Evolutionary conservation across 2,797 vertebrate genomes (phyloP), one percentile per base, ranked within the genome.

Genomic region (Melanotaenia boesemani): DNA sequence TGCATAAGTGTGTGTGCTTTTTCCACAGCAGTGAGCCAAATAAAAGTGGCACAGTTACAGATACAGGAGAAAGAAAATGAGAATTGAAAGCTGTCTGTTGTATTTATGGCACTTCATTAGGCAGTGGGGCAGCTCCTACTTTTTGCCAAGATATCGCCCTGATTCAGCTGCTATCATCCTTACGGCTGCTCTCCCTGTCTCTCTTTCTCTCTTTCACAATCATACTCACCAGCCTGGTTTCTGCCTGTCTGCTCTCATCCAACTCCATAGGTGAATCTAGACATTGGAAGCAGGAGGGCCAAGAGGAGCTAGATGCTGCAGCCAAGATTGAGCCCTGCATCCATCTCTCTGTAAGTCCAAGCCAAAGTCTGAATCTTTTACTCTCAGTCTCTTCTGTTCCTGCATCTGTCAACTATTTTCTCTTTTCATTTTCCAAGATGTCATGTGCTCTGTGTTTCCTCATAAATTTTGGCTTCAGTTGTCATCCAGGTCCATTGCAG

Each of bases 151-250:
- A 2, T 72, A 82, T 80, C 79, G 76, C 46, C 77, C 79, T 84
- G 86, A 90, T 84, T 86, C 81, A 87, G 86, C 88, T 81, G 55
- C 74, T 68, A 46, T 63, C 7, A 20, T 64, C 52, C 54, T 61
- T 80, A 41, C 63, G 2, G 4, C 22, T 67, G 24, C 52, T 54
- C 20, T 24, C 32, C 0, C 65, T 68, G 28, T 54, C 67, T 36
- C 48, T 24, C 37, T 36, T 5, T 9, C 46, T 28, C 52, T 46
- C 30, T 6, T 46, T 1, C 41, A 11, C 37, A 52, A 54, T 41
- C 48, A 48, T 73, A 48, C 60, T 13, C 70, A 65, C 67, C 61
- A 44, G 13, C 30, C 63, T 58, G 67, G 71, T 72, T 56, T 72
- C 67, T 60, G 36, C 37, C 26, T 57, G 41, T 32, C 26, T 61